phyloP scores from a whole-genome alignment of 1,140 invertebrate species.

The Leptoteleia sp. region DNA sequence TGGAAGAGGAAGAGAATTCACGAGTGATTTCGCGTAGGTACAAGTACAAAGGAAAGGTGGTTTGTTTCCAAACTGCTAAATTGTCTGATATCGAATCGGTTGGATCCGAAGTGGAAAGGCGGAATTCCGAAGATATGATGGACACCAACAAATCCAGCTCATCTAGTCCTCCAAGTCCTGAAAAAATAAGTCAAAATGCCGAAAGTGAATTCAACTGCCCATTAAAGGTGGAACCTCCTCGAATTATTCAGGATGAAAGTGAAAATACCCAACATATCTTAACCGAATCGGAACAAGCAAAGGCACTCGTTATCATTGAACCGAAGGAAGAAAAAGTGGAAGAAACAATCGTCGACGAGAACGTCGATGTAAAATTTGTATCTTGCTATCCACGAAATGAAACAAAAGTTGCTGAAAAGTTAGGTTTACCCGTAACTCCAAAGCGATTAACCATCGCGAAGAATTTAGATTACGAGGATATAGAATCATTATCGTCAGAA shows the following conservation, averaged over 20 bases:
- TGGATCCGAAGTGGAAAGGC: conserved; percentile 79
- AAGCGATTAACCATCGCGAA: conserved; percentile 81
- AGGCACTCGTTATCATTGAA: conserved; percentile 78
- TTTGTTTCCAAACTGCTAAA: conserved; percentile 78
- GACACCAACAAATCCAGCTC: conserved; percentile 41
- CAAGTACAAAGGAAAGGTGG: conserved; percentile 78
- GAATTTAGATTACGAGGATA: conserved; percentile 83
- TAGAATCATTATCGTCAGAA: conserved; percentile 78
- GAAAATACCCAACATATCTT: conserved; percentile 63
- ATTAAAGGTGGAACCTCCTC: conserved; percentile 37
- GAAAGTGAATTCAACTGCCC: conserved; percentile 55
- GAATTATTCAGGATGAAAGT: conserved; percentile 65
- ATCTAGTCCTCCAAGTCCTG: conserved; percentile 12
- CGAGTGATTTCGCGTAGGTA: conserved; percentile 74
- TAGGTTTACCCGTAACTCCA: conserved; percentile 74
- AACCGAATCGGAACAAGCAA: conserved; percentile 70
- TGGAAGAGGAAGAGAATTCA: conserved; percentile 79
- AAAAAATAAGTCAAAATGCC: background rate
- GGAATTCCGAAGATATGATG: conserved; percentile 76
- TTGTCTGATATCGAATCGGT: conserved; percentile 80
- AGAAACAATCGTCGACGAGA: background rate
- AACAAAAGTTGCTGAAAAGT: conserved; percentile 70
- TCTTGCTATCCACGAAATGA: conserved; percentile 47
- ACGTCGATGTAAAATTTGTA: conserved; percentile 45
- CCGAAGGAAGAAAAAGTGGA: conserved; percentile 69